These are phyloP conservation scores for Tanypteryx hageni DNA, from an alignment of 2,888 invertebrate genomes.

Conservation along the genomic window DNA sequence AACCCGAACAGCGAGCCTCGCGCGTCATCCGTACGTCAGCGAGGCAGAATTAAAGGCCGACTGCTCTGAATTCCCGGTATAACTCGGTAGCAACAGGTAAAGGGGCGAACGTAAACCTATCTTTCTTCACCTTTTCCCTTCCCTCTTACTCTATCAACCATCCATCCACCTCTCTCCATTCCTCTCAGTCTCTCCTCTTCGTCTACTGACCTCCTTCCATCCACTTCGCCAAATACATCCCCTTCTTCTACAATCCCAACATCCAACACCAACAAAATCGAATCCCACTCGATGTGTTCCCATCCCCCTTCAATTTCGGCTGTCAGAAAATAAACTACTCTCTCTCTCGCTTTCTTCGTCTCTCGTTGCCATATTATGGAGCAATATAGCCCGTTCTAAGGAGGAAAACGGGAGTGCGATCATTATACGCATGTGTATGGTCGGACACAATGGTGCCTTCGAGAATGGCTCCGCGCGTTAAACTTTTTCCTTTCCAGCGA, in stretches of 20 bases:
- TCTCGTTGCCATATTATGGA: not conserved
- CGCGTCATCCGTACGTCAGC: not conserved
- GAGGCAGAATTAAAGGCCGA: not conserved
- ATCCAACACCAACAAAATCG: not conserved
- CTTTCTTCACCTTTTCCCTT: not conserved
- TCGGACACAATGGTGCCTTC: not conserved
- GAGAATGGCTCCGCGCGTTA: not conserved
- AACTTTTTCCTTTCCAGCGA: not conserved
- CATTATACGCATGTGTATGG: not conserved
- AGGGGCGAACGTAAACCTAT: not conserved
- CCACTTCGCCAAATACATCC: not conserved
- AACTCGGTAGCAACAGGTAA: slow-evolving; percentile 17
- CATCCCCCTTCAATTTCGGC: not conserved
- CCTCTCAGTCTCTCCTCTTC: not conserved
- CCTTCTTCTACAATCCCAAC: not conserved
- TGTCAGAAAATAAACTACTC: not conserved
- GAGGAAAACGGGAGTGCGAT: not conserved
- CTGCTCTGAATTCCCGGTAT: not conserved
- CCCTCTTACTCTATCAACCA: not conserved
- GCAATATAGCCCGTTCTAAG: not conserved
- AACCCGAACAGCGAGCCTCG: not conserved
- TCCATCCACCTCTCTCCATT: not conserved
- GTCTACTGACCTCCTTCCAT: not conserved
- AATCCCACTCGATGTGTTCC: not conserved
- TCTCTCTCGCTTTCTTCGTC: not conserved